Evolutionary conservation across 2,797 vertebrate species (phyloP).

Genomic region (Phrynocephalus vlangalii): DNA sequence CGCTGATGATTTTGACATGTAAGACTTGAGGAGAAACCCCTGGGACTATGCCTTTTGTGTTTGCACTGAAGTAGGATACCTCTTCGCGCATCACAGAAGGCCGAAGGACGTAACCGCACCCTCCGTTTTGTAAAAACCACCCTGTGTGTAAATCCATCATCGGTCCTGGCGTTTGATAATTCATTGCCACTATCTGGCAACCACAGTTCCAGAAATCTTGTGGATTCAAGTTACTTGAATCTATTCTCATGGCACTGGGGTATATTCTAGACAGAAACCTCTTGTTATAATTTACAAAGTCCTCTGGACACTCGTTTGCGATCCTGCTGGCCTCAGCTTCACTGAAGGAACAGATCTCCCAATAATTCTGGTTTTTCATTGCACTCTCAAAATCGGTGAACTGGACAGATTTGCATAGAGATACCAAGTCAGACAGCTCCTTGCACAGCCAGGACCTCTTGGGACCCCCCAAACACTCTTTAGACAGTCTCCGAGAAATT

Average conservation of each 20-base stretch:
- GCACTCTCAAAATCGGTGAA: constrained; percentile 81
- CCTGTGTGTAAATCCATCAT: constrained; percentile 97
- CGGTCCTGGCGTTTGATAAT: constrained; percentile 95
- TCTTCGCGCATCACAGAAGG: constrained; percentile 95
- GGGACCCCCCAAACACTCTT: constrained; percentile 81
- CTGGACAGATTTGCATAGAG: constrained; percentile 81
- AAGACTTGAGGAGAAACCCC: constrained; percentile 94
- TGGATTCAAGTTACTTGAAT: constrained; percentile 97
- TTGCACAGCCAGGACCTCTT: constrained; percentile 89
- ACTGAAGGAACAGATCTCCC: constrained; percentile 94
- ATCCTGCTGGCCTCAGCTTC: constrained; percentile 93
- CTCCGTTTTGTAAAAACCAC: constrained; percentile 94
- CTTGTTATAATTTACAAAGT: constrained; percentile 97
- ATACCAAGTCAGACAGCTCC: constrained; percentile 92
- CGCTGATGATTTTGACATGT: constrained; percentile 96
- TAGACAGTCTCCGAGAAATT: constrained; percentile 80
- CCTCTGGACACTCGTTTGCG: constrained; percentile 92
- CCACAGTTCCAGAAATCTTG: constrained; percentile 98
- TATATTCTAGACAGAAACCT: constrained; percentile 91
- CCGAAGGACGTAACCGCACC: constrained; percentile 93
- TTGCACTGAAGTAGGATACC: constrained; percentile 96
- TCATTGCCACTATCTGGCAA: constrained; percentile 96
- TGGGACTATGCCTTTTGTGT: constrained; percentile 95
- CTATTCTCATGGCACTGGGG: constrained; percentile 93
- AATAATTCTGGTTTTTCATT: constrained; percentile 83